Percentiles rank a stretch among this genome's conserved stretches.
phyloP scores from a whole-genome alignment of 1,140 invertebrate genomes.

The Steinernema feltiae region DNA sequence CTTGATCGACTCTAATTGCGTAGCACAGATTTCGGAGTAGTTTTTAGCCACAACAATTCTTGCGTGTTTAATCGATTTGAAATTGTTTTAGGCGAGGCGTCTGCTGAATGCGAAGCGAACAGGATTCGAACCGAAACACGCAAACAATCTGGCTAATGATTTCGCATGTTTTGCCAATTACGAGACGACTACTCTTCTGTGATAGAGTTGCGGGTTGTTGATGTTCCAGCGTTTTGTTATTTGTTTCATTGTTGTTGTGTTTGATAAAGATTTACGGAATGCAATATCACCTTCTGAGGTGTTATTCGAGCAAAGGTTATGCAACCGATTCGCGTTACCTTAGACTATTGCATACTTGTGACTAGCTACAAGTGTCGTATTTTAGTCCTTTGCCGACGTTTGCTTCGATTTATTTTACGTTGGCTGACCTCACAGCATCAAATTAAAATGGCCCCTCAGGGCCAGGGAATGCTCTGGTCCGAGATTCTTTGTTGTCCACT shows the following conservation, averaged over 20 bases:
- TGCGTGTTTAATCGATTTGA: too few species aligned
- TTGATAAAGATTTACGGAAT: slow-evolving; percentile 2
- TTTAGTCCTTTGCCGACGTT: slow-evolving; percentile 15
- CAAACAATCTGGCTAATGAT: slow-evolving; percentile 82
- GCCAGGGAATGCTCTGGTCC: slow-evolving; percentile 42
- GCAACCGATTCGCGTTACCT: too few species aligned
- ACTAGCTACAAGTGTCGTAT: too few species aligned
- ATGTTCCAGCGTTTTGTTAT: background rate
- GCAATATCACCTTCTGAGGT: too few species aligned
- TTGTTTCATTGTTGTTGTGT: background rate
- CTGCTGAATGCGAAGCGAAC: slow-evolving; percentile 67
- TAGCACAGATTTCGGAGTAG: too few species aligned
- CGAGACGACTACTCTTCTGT: slow-evolving; percentile 59
- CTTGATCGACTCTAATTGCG: slow-evolving; percentile 9
- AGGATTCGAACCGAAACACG: slow-evolving; percentile 72
- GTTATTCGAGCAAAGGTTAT: too few species aligned
- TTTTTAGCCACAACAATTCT: too few species aligned
- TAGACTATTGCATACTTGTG: too few species aligned
- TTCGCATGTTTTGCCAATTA: slow-evolving; percentile 85
- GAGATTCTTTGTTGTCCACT: slow-evolving; percentile 48
- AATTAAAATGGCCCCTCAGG: slow-evolving; percentile 38
- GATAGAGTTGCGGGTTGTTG: too few species aligned
- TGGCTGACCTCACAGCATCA: background rate
- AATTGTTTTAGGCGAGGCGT: slow-evolving; percentile 62
- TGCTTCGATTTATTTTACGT: background rate